Percentiles rank a stretch among this genome's conserved stretches.
Conservation (phyloP, 1,140 invertebrate species). For the Teleogryllus occipitalis region DNA sequence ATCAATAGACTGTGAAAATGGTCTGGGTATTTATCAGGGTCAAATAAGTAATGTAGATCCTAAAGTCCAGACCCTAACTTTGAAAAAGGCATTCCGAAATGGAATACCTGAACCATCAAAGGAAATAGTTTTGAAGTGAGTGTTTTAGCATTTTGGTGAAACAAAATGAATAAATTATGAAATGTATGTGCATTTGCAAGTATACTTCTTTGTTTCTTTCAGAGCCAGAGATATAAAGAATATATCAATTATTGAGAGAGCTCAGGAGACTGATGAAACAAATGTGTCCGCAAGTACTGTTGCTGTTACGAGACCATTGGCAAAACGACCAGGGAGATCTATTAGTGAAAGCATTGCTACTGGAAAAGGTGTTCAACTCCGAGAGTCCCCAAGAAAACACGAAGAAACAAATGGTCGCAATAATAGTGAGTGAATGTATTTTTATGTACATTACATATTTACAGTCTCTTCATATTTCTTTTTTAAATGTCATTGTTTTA, state of each 20-base stretch:
- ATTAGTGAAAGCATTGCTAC: conserved; percentile 39
- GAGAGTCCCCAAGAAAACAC: conserved; percentile 28
- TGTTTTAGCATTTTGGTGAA: conserved; percentile 8
- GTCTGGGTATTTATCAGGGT: conserved; percentile 66
- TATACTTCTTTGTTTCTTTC: conserved; percentile 28
- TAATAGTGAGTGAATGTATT: conserved; percentile 14
- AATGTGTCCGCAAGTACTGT: conserved; percentile 41
- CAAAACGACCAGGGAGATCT: conserved; percentile 43
- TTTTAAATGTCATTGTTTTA: conserved; percentile 18
- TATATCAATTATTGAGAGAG: conserved; percentile 50
- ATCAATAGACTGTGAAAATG: conserved; percentile 63
- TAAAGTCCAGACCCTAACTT: conserved; percentile 51
- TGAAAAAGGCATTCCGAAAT: conserved; percentile 71
- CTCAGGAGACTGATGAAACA: conserved; percentile 32
- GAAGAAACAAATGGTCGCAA: conserved; percentile 18
- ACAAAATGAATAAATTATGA: background rate
- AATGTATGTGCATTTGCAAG: background rate
- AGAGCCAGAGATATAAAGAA: conserved; percentile 52
- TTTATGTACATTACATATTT: conserved; percentile 1
- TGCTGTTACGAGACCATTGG: conserved; percentile 45
- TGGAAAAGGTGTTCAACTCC: conserved; percentile 29
- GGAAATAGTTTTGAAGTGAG: conserved; percentile 48
- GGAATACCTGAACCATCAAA: conserved; percentile 57
- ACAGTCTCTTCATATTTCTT: conserved; percentile 27
- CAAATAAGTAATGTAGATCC: conserved; percentile 65